Conservation (phyloP, 2,888 invertebrate species). For the Clivina fossor region DNA sequence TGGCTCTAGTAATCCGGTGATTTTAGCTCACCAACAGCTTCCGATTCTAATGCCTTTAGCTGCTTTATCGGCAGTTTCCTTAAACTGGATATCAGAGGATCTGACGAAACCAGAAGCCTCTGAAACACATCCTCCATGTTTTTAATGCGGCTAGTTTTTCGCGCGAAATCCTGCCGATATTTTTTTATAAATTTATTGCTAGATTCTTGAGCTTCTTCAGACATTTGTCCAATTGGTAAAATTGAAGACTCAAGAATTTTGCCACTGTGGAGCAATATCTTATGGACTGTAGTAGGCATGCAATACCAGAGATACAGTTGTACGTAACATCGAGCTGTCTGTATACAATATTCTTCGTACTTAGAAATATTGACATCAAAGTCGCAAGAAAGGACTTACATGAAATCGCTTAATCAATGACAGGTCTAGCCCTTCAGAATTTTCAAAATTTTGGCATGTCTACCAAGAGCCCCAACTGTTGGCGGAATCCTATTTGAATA, state of each 20-base stretch:
- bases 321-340: conserved; percentile 37
- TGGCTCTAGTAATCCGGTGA: too few relatives aligned
- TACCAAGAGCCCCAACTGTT: conserved; percentile 36
- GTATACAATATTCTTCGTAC: conserved; percentile 38
- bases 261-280: conserved; percentile 41
- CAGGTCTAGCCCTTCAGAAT: conserved; percentile 41
- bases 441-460: conserved; percentile 39
- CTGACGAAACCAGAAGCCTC: conserved; percentile 40
- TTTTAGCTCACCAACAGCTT: neutral
- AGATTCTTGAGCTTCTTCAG: conserved; percentile 46
- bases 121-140: conserved; percentile 41
- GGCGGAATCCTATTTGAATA: conserved; percentile 38
- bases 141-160: conserved; percentile 39
- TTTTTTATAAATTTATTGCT: conserved; percentile 29
- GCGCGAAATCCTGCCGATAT: conserved; percentile 39
- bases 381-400: conserved; percentile 39
- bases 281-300: conserved; percentile 45
- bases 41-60: conserved; percentile 4
- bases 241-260: conserved; percentile 39
- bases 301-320: conserved; percentile 43
- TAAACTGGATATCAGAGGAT: conserved; percentile 39
- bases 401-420: conserved; percentile 42
- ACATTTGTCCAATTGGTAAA: conserved; percentile 43
- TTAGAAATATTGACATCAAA: conserved; percentile 39
- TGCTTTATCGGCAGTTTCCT: conserved; percentile 28